These are phyloP conservation scores for Sturnus vulgaris DNA, from an alignment of 2,113 vertebrate species.

Conservation along the genomic window DNA sequence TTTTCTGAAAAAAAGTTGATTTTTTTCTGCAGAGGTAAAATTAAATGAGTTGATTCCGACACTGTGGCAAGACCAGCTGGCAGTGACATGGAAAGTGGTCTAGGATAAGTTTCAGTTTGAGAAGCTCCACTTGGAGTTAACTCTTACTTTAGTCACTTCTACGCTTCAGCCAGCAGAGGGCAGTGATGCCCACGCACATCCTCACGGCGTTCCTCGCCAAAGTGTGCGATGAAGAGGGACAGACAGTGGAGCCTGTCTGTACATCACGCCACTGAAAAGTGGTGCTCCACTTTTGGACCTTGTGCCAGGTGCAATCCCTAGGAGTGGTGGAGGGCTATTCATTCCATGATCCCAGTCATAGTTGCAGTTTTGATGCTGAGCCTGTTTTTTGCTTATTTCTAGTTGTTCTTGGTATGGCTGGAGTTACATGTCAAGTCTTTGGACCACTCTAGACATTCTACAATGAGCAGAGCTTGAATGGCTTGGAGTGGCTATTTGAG, in stretches of 20 bases:
- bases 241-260: neutral
- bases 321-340: neutral
- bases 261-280: accelerated
- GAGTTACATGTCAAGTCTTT: neutral
- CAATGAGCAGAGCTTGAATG: neutral
- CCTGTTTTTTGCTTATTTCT: neutral
- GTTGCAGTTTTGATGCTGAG: neutral
- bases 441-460: neutral
- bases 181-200: neutral
- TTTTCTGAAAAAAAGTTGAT: neutral
- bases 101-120: neutral
- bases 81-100: neutral
- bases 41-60: neutral
- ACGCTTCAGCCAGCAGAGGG: neutral
- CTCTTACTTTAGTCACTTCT: neutral
- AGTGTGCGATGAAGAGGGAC: accelerated
- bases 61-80: neutral
- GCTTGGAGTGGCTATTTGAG: neutral
- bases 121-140: neutral
- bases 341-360: neutral
- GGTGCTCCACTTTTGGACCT: neutral
- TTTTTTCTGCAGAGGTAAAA: neutral
- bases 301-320: neutral
- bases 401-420: neutral
- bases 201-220: accelerated